Evolutionary conservation across 2,888 invertebrate species (phyloP), one percentile per base, ranked within the genome.

Genomic region (Zhengitettix transpicula): DNA sequence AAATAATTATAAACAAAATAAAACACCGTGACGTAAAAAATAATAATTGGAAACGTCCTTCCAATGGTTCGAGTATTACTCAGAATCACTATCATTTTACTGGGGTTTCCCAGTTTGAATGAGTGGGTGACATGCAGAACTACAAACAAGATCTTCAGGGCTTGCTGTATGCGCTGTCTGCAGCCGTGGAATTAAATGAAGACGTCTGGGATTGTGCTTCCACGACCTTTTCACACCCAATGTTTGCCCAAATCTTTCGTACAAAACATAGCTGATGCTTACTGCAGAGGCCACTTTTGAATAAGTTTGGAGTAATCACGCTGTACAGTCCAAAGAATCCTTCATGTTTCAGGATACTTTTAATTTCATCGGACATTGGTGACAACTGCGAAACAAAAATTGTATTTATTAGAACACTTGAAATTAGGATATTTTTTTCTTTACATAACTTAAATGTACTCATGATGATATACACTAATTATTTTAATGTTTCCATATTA

Each of bases 221-320:
- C n/a, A n/a, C n/a, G n/a, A n/a, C n/a, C n/a, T 93, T 74, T 89
- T 89, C 60, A 93, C 91, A 65, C 93, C 93, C 69, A 97, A 81
- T 62, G 88, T 82, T 69, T 87, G 83, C 72, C 94, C 87, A 64
- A 89, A 84, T 74, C 89, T 87, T 75, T 99, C 99, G 75, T 99
- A 99, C 57, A 97, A 96, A 54, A 98, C 93, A 75, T 99, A 99
- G 70, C 95, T 95, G 70, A 99, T 99, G 71, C 94, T 92, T 64
- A 98, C 99, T 57, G 99, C 97, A 14, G 99, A 99, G 67, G 96
- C 81, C 55, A 78, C 97, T 80, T 99, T 99, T n/a, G 72, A 99
- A 86, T 77, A 99, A 98, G 78, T 99, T 99, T 41, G 99, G 97
- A 42, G 94, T 89, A 66, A 99, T 89, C 63, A 99, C 99, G 59